Conservation (phyloP, 2,113 vertebrate species). For the Peromyscus leucopus region DNA sequence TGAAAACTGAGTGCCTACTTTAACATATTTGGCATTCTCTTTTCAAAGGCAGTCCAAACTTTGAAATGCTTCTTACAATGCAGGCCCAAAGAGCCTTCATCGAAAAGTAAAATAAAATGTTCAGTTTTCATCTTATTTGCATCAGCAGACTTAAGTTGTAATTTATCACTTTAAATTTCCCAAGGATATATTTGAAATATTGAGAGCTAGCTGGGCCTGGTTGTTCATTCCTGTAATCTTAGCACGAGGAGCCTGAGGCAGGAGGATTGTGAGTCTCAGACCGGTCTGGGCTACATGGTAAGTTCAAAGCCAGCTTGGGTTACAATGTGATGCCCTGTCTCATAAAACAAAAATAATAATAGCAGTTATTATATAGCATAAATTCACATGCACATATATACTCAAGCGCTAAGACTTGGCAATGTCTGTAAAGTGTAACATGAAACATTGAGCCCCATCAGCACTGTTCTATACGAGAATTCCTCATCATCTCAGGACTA, state of each 20-base stretch:
- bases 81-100: slow-evolving; percentile 30
- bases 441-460: background rate
- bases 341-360: background rate
- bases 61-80: slow-evolving; percentile 53
- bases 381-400: background rate
- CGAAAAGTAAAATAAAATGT: slow-evolving; percentile 51
- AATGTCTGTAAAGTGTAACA: background rate
- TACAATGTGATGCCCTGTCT: background rate
- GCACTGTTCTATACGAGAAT: background rate
- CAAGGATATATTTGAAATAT: slow-evolving; percentile 58
- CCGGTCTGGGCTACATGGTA: background rate
- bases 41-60: slow-evolving; percentile 27
- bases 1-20: slow-evolving; percentile 56
- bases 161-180: slow-evolving; percentile 61
- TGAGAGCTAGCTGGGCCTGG: background rate
- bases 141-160: background rate
- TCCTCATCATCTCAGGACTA: background rate
- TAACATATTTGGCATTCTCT: slow-evolving; percentile 55
- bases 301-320: background rate
- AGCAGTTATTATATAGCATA: background rate
- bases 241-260: background rate
- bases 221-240: background rate
- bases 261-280: background rate
- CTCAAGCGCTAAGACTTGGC: background rate
- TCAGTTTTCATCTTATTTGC: slow-evolving; percentile 40